Percentiles rank a stretch among this genome's conserved stretches.
Conservation (phyloP, 2,113 vertebrate genomes). For the Phocoena sinus region DNA sequence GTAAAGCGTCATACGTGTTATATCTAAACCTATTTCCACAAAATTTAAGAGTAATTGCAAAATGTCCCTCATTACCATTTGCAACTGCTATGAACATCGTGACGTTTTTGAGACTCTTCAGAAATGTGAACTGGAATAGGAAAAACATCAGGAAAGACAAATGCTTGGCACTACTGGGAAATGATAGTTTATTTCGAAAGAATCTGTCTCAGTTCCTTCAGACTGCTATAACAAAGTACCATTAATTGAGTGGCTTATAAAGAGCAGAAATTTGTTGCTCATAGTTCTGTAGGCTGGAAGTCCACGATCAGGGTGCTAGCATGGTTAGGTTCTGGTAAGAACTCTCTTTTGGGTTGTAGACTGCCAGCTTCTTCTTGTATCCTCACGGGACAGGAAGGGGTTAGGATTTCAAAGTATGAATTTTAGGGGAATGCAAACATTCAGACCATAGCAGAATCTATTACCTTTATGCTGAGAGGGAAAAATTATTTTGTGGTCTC, state of each 20-base stretch:
- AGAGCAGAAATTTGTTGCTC: not conserved
- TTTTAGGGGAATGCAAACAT: not conserved
- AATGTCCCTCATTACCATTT: not conserved
- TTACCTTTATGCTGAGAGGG: not conserved
- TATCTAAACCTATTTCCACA: not conserved
- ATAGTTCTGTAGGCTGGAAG: not conserved
- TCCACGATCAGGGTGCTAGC: not conserved
- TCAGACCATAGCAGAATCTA: not conserved
- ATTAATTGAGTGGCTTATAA: not conserved
- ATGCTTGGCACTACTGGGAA: not conserved
- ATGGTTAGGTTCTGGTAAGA: not conserved
- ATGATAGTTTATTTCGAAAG: not conserved
- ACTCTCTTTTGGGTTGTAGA: not conserved
- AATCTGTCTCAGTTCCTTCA: not conserved
- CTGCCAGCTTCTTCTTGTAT: not conserved
- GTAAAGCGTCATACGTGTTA: not conserved
- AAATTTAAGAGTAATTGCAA: not conserved
- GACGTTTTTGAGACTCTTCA: not conserved
- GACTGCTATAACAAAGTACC: not conserved
- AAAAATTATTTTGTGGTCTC: not conserved
- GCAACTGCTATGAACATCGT: not conserved
- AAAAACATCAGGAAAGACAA: not conserved
- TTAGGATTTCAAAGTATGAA: not conserved
- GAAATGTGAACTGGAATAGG: not conserved
- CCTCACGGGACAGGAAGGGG: not conserved